A percentile compares a stretch with the other conserved stretches of the same genome.
These are phyloP conservation scores for Caretta caretta DNA, from an alignment of 2,113 vertebrate species.

Conservation along the genomic window DNA sequence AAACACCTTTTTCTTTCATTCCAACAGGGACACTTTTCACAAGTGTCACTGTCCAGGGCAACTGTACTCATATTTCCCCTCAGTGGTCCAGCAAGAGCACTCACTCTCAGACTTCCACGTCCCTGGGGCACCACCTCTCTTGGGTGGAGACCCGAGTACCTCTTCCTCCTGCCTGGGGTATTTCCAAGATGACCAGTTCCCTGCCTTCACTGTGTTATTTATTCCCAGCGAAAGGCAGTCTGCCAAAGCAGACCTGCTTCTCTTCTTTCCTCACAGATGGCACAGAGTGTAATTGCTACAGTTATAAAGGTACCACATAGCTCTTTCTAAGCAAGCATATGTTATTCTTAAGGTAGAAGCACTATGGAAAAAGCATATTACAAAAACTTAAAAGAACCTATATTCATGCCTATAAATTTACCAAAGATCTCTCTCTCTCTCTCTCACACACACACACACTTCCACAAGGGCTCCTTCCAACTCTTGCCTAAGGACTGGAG, in stretches of 20 bases:
- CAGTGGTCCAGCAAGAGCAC: background rate
- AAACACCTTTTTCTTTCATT: background rate
- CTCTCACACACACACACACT: background rate
- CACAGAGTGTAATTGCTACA: background rate
- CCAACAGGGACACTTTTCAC: background rate
- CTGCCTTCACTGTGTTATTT: background rate
- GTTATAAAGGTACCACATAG: background rate
- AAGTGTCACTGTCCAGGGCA: background rate
- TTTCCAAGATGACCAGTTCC: background rate
- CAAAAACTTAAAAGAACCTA: background rate
- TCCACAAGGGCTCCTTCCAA: background rate
- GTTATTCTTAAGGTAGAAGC: background rate
- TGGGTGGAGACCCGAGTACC: background rate
- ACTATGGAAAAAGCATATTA: background rate
- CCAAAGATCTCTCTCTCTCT: background rate
- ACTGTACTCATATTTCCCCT: background rate
- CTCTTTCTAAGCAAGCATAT: no score
- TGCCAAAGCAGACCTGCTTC: background rate
- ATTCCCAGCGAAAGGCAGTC: background rate
- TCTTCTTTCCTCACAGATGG: background rate
- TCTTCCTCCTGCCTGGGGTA: background rate
- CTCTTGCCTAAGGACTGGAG: background rate
- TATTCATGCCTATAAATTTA: background rate
- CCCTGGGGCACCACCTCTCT: background rate
- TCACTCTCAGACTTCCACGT: background rate